Base-by-base conservation (phyloP, 2,888 invertebrate genomes). In the Dicyrtoma fusca region DNA sequence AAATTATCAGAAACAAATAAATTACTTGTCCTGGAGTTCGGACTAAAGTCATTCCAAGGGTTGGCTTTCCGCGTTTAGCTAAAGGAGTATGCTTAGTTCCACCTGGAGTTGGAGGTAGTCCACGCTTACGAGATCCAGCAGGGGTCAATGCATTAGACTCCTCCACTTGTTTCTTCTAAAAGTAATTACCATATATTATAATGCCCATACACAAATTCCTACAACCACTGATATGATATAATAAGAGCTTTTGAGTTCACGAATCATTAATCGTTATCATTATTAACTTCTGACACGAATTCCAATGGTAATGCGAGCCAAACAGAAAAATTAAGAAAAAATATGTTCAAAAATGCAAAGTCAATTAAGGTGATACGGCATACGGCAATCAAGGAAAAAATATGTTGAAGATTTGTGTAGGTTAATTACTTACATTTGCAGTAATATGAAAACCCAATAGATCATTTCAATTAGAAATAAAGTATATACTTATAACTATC, bases 141-240 rank as follows among this genome's bases (percentile, higher is more conserved):
- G 71, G 71, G 44, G 71, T 64, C 23, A 26, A 11, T 13, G 63
- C 42, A 51, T 63, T 51, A 14, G 71, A 21, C 55, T 71, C 71
- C 25, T 71, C 71, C 3, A 34, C 71, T 47, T 34, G 64, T 21
- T 34, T 71, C 49, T 71, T 71, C 71, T 66, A 51, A 6, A 53
- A 61, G 14, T 59, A n/a, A 59, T 34, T 26, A 59, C 44, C 61
- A 61, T 19, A 61, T 34, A n/a, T n/a, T n/a, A n/a, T 34, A 34
- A 34, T 5, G 8, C 8, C 34, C 8, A 34, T 34, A 34, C 34
- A 34, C 34, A 34, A 34, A 34, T 34, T 34, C 8, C 34, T 34
- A 34, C 8, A 8, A 34, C 34, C 34, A 34, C 34, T 34, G 34
- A 34, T 34, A 34, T n/a, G n/a, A n/a, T n/a, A n/a, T n/a, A n/a